phyloP scores from a whole-genome alignment of 2,113 vertebrate genomes.

The Periophthalmodon schlosseri region DNA sequence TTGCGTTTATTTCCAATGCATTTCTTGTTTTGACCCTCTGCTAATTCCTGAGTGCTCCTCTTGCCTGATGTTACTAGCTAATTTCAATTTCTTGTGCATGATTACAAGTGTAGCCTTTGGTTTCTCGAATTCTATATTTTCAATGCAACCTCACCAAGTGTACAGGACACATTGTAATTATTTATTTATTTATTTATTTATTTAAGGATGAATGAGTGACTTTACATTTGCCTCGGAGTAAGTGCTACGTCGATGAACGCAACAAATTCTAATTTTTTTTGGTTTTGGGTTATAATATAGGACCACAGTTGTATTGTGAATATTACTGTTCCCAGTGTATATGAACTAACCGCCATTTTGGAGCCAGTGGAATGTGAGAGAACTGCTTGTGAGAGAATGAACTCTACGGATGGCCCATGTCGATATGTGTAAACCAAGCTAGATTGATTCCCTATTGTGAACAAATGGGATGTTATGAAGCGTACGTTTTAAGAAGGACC shows the following conservation, averaged over 20 bases:
- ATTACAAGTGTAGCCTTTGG: conserved; percentile 39
- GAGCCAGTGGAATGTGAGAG: conserved; percentile 44
- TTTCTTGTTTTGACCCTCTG: conserved; percentile 14
- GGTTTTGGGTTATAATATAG: conserved; percentile 9
- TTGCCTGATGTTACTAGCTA: conserved; percentile 46
- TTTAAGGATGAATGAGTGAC: conserved; percentile 15
- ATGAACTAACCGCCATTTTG: conserved; percentile 32
- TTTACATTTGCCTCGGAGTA: conserved; percentile 16
- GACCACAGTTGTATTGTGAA: conserved; percentile 29
- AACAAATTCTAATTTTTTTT: conserved; percentile 22
- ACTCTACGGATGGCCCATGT: neutral
- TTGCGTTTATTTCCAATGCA: conserved; percentile 32
- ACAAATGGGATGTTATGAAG: neutral
- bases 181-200: conserved; percentile 32
- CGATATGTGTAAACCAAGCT: neutral
- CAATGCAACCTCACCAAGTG: neutral
- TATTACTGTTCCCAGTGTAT: conserved; percentile 29
- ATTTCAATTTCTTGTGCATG: conserved; percentile 60
- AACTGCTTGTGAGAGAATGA: neutral
- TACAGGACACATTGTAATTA: conserved; percentile 3
- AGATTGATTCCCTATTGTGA: neutral
- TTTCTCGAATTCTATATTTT: conserved; percentile 27
- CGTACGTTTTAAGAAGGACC: conserved; percentile 1
- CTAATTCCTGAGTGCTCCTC: conserved; percentile 20
- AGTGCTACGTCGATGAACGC: conserved; percentile 12